A percentile compares a stretch with the other conserved stretches of the same genome.
These are phyloP conservation scores for Dynastes hyllus DNA, from an alignment of 2,888 invertebrate genomes.

Conservation along the genomic window DNA sequence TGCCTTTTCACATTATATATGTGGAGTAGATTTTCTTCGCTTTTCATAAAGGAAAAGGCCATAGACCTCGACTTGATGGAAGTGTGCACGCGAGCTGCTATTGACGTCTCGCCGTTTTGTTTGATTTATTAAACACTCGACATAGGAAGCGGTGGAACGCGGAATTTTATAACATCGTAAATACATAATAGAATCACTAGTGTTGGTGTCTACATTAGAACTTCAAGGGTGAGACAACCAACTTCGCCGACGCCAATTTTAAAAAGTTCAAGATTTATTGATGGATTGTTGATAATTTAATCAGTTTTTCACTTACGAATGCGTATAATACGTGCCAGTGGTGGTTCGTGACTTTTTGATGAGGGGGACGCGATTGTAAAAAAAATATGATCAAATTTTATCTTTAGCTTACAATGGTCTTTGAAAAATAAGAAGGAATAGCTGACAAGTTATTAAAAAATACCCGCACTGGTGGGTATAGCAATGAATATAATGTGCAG, in stretches of 20 bases:
- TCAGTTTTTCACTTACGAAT: neutral
- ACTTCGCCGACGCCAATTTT: neutral
- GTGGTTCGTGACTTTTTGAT: too few relatives aligned
- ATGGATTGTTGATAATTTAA: slow-evolving; percentile 7
- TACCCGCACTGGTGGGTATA: too few relatives aligned
- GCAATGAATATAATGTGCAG: too few relatives aligned
- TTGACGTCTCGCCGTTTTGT: slow-evolving; percentile 29
- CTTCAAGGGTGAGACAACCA: neutral
- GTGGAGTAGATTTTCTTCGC: neutral
- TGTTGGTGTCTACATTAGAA: slow-evolving; percentile 7
- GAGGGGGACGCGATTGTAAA: too few relatives aligned
- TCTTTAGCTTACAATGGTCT: too few relatives aligned
- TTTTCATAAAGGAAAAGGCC: slow-evolving; percentile 3
- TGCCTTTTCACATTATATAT: slow-evolving; percentile 1
- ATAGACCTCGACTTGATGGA: slow-evolving; percentile 12
- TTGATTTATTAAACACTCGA: slow-evolving; percentile 35
- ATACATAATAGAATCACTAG: slow-evolving; percentile 18
- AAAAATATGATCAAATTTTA: too few relatives aligned
- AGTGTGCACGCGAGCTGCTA: slow-evolving; percentile 27
- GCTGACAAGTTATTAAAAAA: too few relatives aligned
- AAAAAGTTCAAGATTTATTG: slow-evolving; percentile 11
- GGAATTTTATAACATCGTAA: slow-evolving; percentile 20
- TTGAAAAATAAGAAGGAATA: too few relatives aligned
- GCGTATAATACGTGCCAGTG: too few relatives aligned
- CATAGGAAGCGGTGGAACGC: slow-evolving; percentile 6